Evolutionary conservation across 2,797 vertebrate species (phyloP), one percentile per base, ranked within the genome.

Genomic region (Neosilurus hyrtlii): DNA sequence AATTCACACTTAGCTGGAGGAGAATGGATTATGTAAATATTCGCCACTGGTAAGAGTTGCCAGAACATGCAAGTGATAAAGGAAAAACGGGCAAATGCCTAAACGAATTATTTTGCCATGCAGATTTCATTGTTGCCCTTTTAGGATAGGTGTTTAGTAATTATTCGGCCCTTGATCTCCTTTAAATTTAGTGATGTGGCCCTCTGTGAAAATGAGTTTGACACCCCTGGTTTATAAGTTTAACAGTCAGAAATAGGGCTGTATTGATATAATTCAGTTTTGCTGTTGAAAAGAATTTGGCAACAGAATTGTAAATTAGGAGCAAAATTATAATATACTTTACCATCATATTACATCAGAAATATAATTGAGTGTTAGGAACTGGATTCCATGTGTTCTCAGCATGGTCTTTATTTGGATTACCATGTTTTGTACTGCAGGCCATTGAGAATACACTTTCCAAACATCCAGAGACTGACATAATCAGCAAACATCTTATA

Each of bases 341-440:
- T 9, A 24, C 24, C 74, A 77, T 43, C 0, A 62, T 77, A 63
- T 62, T 16, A 77, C 37, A 4, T 78, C 9, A 78, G 43, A 18
- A 20, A 63, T 76, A 15, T 9, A 43, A 24, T 62, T 63, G 49
- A 18, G 35, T 61, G 5, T 61, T n/a, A 61, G 18, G 56, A 61
- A 30, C 18, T 43, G 43, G 57, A 66, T 22, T 43, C 43, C 43
- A 43, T 43, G 43, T 43, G 43, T 43, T 9, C 18, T 82, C 54
- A 67, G 20, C 54, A 37, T 74, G 72, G 74, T 77, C 56, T 37
- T 77, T 83, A 87, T 84, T 78, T 72, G 77, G 30, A 26, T 82
- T 43, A 57, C 6, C 43, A 12, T 10, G 10, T 70, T 62, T 63
- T 61, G 18, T 14, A 68, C 30, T 54, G 52, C 68, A 68, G 67